Conservation (phyloP, 2,113 vertebrate species). For the Gorsachius goisagi region DNA sequence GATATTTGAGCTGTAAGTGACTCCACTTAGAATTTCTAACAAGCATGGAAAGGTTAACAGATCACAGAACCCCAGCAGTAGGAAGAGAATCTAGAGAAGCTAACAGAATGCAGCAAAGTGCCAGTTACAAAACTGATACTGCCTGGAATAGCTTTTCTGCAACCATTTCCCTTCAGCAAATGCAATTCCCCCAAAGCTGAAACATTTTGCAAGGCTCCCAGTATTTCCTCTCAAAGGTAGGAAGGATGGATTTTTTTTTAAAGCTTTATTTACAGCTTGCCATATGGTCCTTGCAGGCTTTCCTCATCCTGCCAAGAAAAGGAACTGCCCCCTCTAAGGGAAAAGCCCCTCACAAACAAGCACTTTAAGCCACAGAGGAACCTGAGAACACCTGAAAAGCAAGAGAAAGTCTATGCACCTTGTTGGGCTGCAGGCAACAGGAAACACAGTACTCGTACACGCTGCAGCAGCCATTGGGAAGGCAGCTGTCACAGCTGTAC, state of each 20-base stretch:
- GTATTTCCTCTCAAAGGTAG: neutral
- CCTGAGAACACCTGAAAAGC: neutral
- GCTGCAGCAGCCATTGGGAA: slow-evolving; percentile 90
- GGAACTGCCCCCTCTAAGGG: neutral
- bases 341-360: neutral
- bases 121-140: neutral
- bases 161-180: neutral
- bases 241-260: neutral
- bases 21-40: neutral
- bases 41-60: neutral
- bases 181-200: neutral
- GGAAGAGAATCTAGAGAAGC: neutral
- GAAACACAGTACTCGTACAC: slow-evolving; percentile 94
- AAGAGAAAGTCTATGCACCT: slow-evolving; percentile 70
- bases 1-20: too few relatives aligned
- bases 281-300: neutral
- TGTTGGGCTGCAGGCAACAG: slow-evolving; percentile 94
- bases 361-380: neutral
- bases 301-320: neutral
- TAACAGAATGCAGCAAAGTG: neutral
- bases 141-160: neutral
- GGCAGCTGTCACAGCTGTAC: slow-evolving; percentile 89
- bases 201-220: neutral
- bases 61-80: neutral
- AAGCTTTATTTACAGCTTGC: neutral